Base-by-base conservation (phyloP, 2,888 invertebrate genomes). In the Lamellibrachia columna region DNA sequence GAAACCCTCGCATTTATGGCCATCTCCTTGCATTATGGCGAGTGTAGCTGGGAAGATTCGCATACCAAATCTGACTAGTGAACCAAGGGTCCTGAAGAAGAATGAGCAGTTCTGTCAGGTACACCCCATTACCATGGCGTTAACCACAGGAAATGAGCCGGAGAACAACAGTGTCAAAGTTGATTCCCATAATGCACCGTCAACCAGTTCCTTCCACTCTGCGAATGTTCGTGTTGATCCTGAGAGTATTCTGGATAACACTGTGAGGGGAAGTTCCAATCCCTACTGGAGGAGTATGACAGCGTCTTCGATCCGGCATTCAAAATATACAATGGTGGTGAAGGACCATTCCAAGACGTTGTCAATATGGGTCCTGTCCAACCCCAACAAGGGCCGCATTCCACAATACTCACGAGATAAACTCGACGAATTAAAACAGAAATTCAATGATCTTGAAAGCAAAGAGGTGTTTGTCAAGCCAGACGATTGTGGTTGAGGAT, bases 281-380 rank as follows among this genome's bases (percentile, higher is more conserved):
- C 52, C 91, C 52, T 28, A 15, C 28, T 91, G 11, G 53, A 9
- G 53, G 40, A 91, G 28, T 91, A 91, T 53, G 91, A 91, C 53
- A 90, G 11, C 52, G 11, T 91, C 52, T 91, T 91, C 53, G 28
- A 91, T n/a, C 94, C 75, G 11, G 40, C 40, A 1, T 40, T 40
- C 40, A 40, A 40, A 40, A 1, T 0, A 0, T 40, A 40, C 40
- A 40, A 40, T 40, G 40, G 40, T 22, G 22, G 15, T 11, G 7
- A 9, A 15, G 15, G 60, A 15, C 60, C 60, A 11, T 75, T 94
- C 92, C n/a, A 94, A 92, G 94, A 94, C 7, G 90, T 28, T 28
- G 93, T 95, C 4, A 94, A 94, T 55, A 94, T 94, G 94, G 94
- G 94, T 53, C 94, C 94, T 90, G 92, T 93, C 15, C 94, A 93